Evolutionary conservation across 2,888 invertebrate genomes (phyloP), one percentile per base, ranked within the genome.

Genomic region (Nomada lathburiana): DNA sequence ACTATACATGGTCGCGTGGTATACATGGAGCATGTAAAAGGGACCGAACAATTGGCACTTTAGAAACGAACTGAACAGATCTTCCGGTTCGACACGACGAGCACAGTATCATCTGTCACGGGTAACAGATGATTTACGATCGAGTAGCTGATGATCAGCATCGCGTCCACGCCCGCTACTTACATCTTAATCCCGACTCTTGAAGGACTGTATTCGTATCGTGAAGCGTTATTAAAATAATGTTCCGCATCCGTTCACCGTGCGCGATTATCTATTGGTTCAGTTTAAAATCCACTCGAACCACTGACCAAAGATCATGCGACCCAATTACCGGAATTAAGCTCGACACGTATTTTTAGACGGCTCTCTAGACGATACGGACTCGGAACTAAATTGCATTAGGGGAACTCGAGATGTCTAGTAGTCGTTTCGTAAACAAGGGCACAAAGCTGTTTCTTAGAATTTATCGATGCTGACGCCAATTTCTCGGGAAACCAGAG

Each of bases 151-250:
- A 2, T 20, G 76, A 76, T 55, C 36, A n/a, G 10, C 20, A 52
- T 20, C 42, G 5, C 52, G 13, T 18, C 20, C 26, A 64, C 23
- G 20, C 47, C 9, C 44, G 42, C 50, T 57, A 70, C 72, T 68
- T 62, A 55, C 76, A 52, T 77, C 68, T 64, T 64, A 23, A 36
- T 67, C 26, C 52, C 10, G 52, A 18, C 13, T 42, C 16, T 57
- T n/a, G 62, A 70, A 74, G 74, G 62, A 60, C 59, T 60, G 59
- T 55, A 55, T 44, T 82, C 74, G 16, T 53, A 64, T 77, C 53
- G 77, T 71, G 65, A 53, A 57, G 50, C 59, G 74, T 83, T 53
- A 76, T 83, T 82, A 82, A 75, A 82, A 71, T 83, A 82, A 83
- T 83, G 71, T 36, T 71, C 63, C 52, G 77, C 83, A 75, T 82